Evolutionary conservation across 1,140 invertebrate species (phyloP), one percentile per base, ranked within the genome.

Genomic region (Metopolophium dirhodum): DNA sequence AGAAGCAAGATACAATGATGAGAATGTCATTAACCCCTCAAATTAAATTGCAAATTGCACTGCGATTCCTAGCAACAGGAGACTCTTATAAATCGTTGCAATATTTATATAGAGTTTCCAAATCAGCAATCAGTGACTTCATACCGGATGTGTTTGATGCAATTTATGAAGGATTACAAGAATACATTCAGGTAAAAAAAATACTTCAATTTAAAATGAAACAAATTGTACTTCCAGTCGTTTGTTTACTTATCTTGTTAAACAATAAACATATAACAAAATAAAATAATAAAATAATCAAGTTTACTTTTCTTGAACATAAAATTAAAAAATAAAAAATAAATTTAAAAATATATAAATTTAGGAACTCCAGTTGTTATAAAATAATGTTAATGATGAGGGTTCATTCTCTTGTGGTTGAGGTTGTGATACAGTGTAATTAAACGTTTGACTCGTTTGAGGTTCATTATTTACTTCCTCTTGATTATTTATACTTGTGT

Each of bases 21-120:
- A 93, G 94, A 68, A 93, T 94, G 26, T 83, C 94, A 77, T 93
- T 94, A 20, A 57, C 94, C 41, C 26, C 82, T 87, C 90, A 94
- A 90, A 89, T 91, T 77, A 94, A 94, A 94, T 94, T 95, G 37
- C 94, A 94, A 92, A 93, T 94, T 51, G 94, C 94, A 77, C 92
- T 94, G 68, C 77, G 94, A 91, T 95, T 94, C 93, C 91, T 95
- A 82, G 94, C 94, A 93, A 95, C 93, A 47, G 94, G 94, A 86
- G 94, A 95, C 49, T 87, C 45, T 35, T n/a, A 20, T 89, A n/a
- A 4, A n/a, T 89, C 87, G 0, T 26, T 57, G 30, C 49, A 89
- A 37, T 57, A 89, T 89, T 57, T 89, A 89, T 57, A 89, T 57
- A 89, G 85, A 87, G 51, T 89, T 35, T 22, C 87, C 7, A 89